These are phyloP conservation scores for Dryobotodes eremita DNA, from an alignment of 2,888 invertebrate genomes.

Conservation along the genomic window DNA sequence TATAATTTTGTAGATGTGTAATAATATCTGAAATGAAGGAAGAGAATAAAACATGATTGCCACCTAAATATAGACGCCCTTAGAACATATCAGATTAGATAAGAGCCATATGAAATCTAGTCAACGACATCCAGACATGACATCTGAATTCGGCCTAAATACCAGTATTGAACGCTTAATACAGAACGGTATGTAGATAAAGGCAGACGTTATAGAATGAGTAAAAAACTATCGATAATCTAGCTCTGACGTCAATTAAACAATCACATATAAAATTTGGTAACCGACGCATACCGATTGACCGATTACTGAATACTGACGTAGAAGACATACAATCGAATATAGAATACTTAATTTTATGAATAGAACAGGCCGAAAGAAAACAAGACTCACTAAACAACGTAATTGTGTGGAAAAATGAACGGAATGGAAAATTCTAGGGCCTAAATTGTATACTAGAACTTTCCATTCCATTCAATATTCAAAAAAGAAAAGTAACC, in stretches of 20 bases:
- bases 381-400: conserved; percentile 20
- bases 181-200: conserved; percentile 23
- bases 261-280: conserved; percentile 53
- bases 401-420: background rate
- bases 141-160: conserved; percentile 46
- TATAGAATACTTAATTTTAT: conserved; percentile 41
- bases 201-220: conserved; percentile 39
- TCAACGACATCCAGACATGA: conserved; percentile 35
- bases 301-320: conserved; percentile 7
- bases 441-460: background rate
- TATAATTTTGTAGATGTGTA: conserved; percentile 56
- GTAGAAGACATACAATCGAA: conserved; percentile 41
- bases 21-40: conserved; percentile 64
- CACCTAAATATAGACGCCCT: conserved; percentile 45
- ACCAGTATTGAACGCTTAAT: conserved; percentile 22
- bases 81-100: conserved; percentile 48
- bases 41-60: conserved; percentile 29
- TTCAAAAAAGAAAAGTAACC: conserved; percentile 7
- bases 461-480: conserved; percentile 4
- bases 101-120: conserved; percentile 34
- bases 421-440: conserved; percentile 8
- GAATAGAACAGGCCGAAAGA: conserved; percentile 1
- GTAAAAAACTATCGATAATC: conserved; percentile 56
- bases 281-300: conserved; percentile 30
- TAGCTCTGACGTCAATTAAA: conserved; percentile 62